Percentiles rank a stretch among this genome's conserved stretches.
Evolutionary conservation across 2,888 invertebrate genomes (phyloP).

Genomic region (Lithophane leautieri): DNA sequence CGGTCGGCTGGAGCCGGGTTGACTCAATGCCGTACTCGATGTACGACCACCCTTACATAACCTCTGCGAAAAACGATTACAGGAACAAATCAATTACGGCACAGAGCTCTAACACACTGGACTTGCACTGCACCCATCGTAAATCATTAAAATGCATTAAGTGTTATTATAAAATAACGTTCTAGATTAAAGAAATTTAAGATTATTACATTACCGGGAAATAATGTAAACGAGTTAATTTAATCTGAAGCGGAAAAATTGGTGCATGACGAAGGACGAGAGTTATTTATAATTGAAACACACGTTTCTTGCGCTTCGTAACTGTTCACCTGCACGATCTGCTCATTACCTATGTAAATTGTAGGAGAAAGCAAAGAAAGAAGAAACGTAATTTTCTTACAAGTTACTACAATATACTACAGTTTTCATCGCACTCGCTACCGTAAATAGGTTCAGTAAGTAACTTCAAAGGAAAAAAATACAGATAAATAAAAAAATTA

Average conservation of each 20-base stretch:
- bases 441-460: not conserved
- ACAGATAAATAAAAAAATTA: no score
- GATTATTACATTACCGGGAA: not conserved
- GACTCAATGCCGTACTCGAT: constrained; percentile 72
- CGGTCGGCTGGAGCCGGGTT: constrained; percentile 81
- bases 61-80: constrained; percentile 41
- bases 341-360: constrained; percentile 22
- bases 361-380: not conserved
- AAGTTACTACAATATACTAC: not conserved
- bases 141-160: constrained; percentile 46
- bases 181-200: constrained; percentile 11
- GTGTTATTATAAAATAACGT: constrained; percentile 18
- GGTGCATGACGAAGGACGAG: not conserved
- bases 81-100: not conserved
- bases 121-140: constrained; percentile 24
- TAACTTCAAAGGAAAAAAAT: constrained; percentile 13
- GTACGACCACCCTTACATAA: constrained; percentile 60
- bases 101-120: constrained; percentile 34
- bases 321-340: not conserved
- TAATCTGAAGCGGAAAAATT: not conserved
- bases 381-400: not conserved
- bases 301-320: constrained; percentile 21
- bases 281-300: constrained; percentile 21
- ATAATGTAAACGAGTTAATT: not conserved
- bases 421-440: not conserved